These are phyloP conservation scores for Drosophila macrospina DNA, from an alignment of 2,888 invertebrate species.

Conservation along the genomic window DNA sequence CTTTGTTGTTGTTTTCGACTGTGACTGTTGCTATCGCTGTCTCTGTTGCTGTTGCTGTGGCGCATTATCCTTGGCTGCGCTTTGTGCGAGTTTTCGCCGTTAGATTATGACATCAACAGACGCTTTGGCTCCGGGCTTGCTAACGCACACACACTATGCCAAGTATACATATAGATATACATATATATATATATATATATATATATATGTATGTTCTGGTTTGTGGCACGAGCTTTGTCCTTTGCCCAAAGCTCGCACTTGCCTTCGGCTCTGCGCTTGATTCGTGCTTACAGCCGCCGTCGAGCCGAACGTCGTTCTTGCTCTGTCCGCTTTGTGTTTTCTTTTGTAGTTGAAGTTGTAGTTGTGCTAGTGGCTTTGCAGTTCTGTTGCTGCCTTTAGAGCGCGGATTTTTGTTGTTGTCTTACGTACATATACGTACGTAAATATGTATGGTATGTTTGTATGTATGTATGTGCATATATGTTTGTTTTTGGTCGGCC, in stretches of 20 bases:
- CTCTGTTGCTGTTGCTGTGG: conserved; percentile 33
- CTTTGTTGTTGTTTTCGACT: conserved; percentile 8
- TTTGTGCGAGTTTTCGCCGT: conserved; percentile 46
- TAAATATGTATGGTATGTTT: not conserved
- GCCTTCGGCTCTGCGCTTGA: conserved; percentile 52
- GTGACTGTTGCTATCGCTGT: conserved; percentile 1
- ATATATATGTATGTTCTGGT: not conserved
- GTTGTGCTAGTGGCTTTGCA: conserved; percentile 22
- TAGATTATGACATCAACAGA: conserved; percentile 75
- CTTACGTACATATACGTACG: not conserved
- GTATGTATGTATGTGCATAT: not conserved
- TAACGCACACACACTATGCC: conserved; percentile 8
- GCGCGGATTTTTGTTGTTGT: conserved; percentile 23
- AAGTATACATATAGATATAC: conserved; percentile 18
- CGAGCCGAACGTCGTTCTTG: conserved; percentile 23
- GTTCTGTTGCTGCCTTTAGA: conserved; percentile 22
- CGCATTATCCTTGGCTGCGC: conserved; percentile 62
- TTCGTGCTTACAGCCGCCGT: conserved; percentile 59
- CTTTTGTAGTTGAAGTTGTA: conserved; percentile 5
- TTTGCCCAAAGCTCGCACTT: conserved; percentile 60
- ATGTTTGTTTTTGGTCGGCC: conserved; percentile 15
- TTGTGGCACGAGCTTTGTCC: conserved; percentile 55
- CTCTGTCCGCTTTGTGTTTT: conserved; percentile 9
- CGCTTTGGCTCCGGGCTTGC: conserved; percentile 53
- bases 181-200: not conserved